A percentile compares a stretch with the other conserved stretches of the same genome.
phyloP scores from a whole-genome alignment of 2,797 vertebrate species.

The Oreochromis mossambicus region DNA sequence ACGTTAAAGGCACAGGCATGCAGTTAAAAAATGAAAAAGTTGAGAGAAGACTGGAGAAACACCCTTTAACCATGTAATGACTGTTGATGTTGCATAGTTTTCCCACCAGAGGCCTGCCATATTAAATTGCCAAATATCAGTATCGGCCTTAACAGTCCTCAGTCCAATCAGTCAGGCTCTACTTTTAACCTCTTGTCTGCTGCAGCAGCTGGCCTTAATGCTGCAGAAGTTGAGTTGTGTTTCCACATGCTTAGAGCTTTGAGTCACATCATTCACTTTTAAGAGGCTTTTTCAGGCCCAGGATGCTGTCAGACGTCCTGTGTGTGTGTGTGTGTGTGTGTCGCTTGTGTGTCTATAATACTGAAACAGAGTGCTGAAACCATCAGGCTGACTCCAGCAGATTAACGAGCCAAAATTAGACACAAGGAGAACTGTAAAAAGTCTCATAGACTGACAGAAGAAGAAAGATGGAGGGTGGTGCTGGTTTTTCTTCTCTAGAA shows the following conservation, averaged over 20 bases:
- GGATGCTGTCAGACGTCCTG: conserved; percentile 1
- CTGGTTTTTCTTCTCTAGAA: neutral
- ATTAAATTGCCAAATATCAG: neutral
- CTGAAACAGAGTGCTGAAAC: neutral
- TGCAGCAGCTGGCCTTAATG: neutral
- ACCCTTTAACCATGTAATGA: neutral
- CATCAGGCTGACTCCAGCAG: conserved; percentile 19
- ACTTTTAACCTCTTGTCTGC: neutral
- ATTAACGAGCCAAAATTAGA: conserved; percentile 38
- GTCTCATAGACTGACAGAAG: neutral
- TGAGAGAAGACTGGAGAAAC: neutral
- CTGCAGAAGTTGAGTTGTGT: neutral
- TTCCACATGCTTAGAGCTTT: neutral
- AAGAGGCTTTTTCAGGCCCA: conserved; percentile 13
- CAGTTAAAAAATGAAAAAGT: neutral
- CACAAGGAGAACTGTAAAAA: neutral
- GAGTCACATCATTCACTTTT: conserved; percentile 1
- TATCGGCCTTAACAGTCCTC: neutral
- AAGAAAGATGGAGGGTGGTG: neutral
- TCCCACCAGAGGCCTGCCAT: neutral
- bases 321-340: rapidly evolving
- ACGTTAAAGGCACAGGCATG: neutral
- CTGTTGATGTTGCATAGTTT: neutral
- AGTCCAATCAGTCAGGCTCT: neutral
- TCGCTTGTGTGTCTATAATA: neutral